A percentile compares a stretch with the other conserved stretches of the same genome.
Evolutionary conservation across 2,888 invertebrate genomes (phyloP).

Genomic region (Drosophila helvetica): DNA sequence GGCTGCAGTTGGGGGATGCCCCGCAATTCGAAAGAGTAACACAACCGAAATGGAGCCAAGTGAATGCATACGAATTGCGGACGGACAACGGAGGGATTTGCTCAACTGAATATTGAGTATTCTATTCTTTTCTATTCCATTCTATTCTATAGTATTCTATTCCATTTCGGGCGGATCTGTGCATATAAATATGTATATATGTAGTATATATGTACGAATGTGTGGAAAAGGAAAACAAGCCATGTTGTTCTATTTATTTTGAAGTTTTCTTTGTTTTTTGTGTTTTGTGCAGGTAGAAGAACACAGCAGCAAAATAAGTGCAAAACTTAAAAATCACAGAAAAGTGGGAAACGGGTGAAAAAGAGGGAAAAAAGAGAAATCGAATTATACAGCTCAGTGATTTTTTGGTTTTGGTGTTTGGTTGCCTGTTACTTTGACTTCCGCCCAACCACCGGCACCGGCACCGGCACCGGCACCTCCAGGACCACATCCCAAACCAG

Average conservation of each 20-base stretch:
- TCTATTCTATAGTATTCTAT: slow-evolving; percentile 51
- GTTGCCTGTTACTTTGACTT: slow-evolving; percentile 68
- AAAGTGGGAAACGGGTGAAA: slow-evolving; percentile 69
- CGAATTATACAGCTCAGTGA: slow-evolving; percentile 67
- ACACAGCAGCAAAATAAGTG: slow-evolving; percentile 46
- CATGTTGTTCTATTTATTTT: slow-evolving; percentile 67
- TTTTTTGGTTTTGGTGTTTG: slow-evolving; percentile 58
- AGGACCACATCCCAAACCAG: slow-evolving; percentile 15
- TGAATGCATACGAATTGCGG: slow-evolving; percentile 70
- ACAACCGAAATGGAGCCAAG: slow-evolving; percentile 45
- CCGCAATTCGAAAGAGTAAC: slow-evolving; percentile 4
- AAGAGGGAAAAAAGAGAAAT: slow-evolving; percentile 83
- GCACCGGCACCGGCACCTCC: slow-evolving; percentile 10
- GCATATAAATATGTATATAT: slow-evolving; percentile 1
- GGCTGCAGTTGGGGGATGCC: slow-evolving; percentile 9
- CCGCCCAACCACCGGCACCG: slow-evolving; percentile 12
- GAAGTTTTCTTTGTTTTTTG: slow-evolving; percentile 8
- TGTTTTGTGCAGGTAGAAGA: slow-evolving; percentile 63
- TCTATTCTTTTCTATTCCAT: slow-evolving; percentile 58
- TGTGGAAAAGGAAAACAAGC: slow-evolving; percentile 50
- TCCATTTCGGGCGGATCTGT: slow-evolving; percentile 33
- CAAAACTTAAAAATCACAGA: slow-evolving; percentile 12
- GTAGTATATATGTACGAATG: slow-evolving; percentile 33
- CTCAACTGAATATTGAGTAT: slow-evolving; percentile 79
- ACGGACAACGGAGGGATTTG: slow-evolving; percentile 72